phyloP scores from a whole-genome alignment of 2,113 vertebrate species.

The Seriola dumerili region DNA sequence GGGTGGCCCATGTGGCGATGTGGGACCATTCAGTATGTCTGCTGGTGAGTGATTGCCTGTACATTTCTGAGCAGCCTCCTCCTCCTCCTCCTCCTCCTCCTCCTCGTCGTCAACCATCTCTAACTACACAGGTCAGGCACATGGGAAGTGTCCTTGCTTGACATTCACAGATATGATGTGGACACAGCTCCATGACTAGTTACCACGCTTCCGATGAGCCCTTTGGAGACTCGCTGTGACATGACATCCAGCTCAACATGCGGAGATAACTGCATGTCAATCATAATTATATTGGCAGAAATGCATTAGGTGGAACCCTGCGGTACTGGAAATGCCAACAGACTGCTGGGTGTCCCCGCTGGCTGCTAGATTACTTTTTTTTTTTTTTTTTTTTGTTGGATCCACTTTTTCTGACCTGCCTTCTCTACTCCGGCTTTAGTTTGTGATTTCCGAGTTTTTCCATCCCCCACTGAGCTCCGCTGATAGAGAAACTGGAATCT shows the following conservation, averaged over 20 bases:
- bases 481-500: slow-evolving; percentile 41
- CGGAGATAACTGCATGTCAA: slow-evolving; percentile 56
- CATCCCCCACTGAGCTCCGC: slow-evolving; percentile 24
- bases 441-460: slow-evolving; percentile 54
- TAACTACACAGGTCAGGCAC: slow-evolving; percentile 52
- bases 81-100: slow-evolving; percentile 19
- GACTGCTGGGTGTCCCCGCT: slow-evolving; percentile 55
- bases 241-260: slow-evolving; percentile 53
- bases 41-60: slow-evolving; percentile 65
- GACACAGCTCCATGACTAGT: slow-evolving; percentile 61
- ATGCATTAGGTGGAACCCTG: slow-evolving; percentile 56
- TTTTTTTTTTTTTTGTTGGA: slow-evolving; percentile 34
- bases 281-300: slow-evolving; percentile 68
- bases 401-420: slow-evolving; percentile 41
- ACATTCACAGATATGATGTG: slow-evolving; percentile 67
- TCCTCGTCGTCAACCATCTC: slow-evolving; percentile 35
- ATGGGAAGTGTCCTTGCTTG: slow-evolving; percentile 55
- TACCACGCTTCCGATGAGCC: slow-evolving; percentile 48
- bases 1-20: slow-evolving; percentile 55
- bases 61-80: slow-evolving; percentile 32
- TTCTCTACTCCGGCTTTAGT: slow-evolving; percentile 35
- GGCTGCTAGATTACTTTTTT: slow-evolving; percentile 55
- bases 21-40: slow-evolving; percentile 66
- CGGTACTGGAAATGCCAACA: slow-evolving; percentile 50
- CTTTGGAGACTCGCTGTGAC: slow-evolving; percentile 47